A percentile compares a stretch with the other conserved stretches of the same genome.
phyloP scores from a whole-genome alignment of 1,140 invertebrate species.

The Diorhabda elongata region DNA sequence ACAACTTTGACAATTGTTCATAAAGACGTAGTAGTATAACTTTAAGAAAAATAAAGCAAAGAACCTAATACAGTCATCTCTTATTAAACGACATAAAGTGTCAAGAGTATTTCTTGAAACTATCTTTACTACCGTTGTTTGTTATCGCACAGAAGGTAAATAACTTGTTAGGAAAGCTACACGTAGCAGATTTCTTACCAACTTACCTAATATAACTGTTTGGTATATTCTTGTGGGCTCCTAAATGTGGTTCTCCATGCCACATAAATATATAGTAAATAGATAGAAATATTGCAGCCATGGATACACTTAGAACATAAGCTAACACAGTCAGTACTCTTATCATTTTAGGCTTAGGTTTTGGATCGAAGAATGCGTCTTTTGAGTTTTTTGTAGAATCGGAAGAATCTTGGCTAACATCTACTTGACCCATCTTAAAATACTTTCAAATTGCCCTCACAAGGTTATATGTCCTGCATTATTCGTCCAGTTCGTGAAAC shows the following conservation, averaged over 20 bases:
- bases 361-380: slow-evolving; percentile 53
- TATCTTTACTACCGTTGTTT: no score
- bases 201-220: not conserved
- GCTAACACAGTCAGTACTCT: slow-evolving; percentile 73
- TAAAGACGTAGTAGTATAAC: no score
- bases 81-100: no score
- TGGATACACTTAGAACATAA: slow-evolving; percentile 74
- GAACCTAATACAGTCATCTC: no score
- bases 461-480: no score
- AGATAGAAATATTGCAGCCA: slow-evolving; percentile 72
- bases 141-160: no score
- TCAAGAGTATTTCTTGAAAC: no score
- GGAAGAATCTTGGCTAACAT: slow-evolving; percentile 5
- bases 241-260: slow-evolving; percentile 50
- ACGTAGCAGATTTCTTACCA: no score
- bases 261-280: slow-evolving; percentile 80
- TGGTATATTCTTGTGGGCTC: slow-evolving; percentile 17
- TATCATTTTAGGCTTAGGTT: slow-evolving; percentile 59
- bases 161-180: no score
- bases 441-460: not conserved
- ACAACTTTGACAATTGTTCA: no score
- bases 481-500: no score
- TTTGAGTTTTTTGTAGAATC: slow-evolving; percentile 14
- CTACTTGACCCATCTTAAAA: slow-evolving; percentile 4
- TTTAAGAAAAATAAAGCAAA: no score